Evolutionary conservation across 2,797 vertebrate species (phyloP).

Genomic region (Protosalanx chinensis): DNA sequence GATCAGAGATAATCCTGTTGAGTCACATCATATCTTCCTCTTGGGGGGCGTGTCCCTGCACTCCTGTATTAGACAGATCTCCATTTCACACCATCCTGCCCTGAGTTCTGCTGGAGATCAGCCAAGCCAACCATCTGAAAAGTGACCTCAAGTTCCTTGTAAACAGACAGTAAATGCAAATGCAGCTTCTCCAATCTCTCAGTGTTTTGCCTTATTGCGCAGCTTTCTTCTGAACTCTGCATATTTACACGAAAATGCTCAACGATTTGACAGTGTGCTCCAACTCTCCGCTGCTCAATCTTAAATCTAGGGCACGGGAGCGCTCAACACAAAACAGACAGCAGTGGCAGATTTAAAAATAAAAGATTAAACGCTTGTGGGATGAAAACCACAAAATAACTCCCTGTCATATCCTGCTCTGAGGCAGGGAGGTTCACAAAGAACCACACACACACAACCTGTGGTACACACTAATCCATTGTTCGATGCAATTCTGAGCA

Average conservation of each 20-base stretch:
- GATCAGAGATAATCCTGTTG: conserved; percentile 1
- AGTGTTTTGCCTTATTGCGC: conserved; percentile 41
- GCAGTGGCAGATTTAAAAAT: conserved; percentile 74
- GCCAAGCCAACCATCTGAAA: conserved; percentile 64
- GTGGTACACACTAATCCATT: not conserved
- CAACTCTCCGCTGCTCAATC: conserved; percentile 65
- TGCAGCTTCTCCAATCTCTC: conserved; percentile 2
- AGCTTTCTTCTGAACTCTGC: conserved; percentile 53
- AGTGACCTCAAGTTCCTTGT: conserved; percentile 53
- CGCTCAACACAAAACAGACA: conserved; percentile 61
- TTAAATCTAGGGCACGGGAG: conserved; percentile 71
- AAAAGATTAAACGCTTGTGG: conserved; percentile 73
- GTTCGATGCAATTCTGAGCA: conserved; percentile 31
- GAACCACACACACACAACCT: conserved; percentile 22
- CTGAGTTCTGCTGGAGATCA: conserved; percentile 50
- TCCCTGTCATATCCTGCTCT: conserved; percentile 33
- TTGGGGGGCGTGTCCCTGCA: conserved; percentile 26
- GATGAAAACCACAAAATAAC: conserved; percentile 59
- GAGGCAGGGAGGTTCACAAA: not conserved
- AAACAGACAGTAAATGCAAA: conserved; percentile 31
- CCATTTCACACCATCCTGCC: conserved; percentile 59
- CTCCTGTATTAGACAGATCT: conserved; percentile 49
- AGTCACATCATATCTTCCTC: not conserved
- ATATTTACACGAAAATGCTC: conserved; percentile 49
- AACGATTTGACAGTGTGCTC: conserved; percentile 45